A percentile compares a stretch with the other conserved stretches of the same genome.
These are phyloP conservation scores for Elgonia sp. DNA, from an alignment of 2,888 invertebrate genomes.

Conservation along the genomic window DNA sequence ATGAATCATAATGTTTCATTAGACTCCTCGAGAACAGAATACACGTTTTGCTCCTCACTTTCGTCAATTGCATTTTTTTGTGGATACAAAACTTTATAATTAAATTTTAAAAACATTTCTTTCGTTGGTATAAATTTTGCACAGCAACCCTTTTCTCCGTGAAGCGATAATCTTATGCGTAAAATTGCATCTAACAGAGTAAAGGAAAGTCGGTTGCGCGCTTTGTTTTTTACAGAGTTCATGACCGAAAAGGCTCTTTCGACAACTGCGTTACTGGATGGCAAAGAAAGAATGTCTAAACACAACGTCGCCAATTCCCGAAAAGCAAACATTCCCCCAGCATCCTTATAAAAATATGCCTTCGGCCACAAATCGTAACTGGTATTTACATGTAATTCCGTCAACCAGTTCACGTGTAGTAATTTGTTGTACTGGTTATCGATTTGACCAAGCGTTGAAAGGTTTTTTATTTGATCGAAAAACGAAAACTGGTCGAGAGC, in stretches of 20 bases:
- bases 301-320: conserved; percentile 48
- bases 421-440: conserved; percentile 58
- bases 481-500: conserved; percentile 44
- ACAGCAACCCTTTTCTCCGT: not conserved
- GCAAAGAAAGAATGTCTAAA: conserved; percentile 52
- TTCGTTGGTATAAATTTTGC: too few species aligned
- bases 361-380: conserved; percentile 57
- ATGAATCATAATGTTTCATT: too few species aligned
- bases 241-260: conserved; percentile 71
- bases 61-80: too few species aligned
- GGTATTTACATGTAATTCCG: conserved; percentile 11
- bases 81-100: too few species aligned
- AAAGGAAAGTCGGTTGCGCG: conserved; percentile 53
- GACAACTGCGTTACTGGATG: conserved; percentile 68
- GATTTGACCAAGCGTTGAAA: conserved; percentile 30
- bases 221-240: conserved; percentile 64
- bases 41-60: too few species aligned
- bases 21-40: too few species aligned
- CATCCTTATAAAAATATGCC: conserved; percentile 56
- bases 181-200: not conserved
- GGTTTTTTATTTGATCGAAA: conserved; percentile 14
- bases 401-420: conserved; percentile 28
- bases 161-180: not conserved
- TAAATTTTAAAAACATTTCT: too few species aligned
- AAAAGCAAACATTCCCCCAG: conserved; percentile 58